Evolutionary conservation across 2,888 invertebrate genomes (phyloP).

Genomic region (Candidula unifasciata): DNA sequence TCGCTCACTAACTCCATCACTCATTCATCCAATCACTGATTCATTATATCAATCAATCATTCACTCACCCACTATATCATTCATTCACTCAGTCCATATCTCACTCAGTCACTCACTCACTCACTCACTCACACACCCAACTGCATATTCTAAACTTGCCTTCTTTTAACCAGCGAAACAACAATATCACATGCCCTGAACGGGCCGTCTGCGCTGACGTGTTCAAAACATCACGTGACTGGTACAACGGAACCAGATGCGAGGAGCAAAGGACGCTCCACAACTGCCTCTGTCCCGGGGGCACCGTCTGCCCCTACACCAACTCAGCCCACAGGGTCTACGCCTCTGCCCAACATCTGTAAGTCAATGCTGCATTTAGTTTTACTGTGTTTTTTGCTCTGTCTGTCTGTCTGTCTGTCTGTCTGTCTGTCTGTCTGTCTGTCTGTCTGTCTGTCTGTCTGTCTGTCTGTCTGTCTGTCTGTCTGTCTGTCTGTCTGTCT

Average conservation of each 20-base stretch:
- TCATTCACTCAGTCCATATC: too few species aligned
- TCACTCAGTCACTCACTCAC: too few species aligned
- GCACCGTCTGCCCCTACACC: neutral
- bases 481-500: too few species aligned
- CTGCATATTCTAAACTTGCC: neutral
- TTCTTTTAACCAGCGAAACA: slow-evolving; percentile 17
- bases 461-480: too few species aligned
- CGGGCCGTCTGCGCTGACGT: slow-evolving; percentile 47
- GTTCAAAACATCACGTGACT: slow-evolving; percentile 45
- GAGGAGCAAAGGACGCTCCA: slow-evolving; percentile 35
- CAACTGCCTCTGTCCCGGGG: slow-evolving; percentile 42
- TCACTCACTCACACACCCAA: neutral
- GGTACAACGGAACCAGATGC: slow-evolving; percentile 51
- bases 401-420: too few species aligned
- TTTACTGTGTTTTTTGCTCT: too few species aligned
- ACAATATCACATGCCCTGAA: slow-evolving; percentile 35
- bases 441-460: too few species aligned
- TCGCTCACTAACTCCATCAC: too few species aligned
- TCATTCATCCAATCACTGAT: too few species aligned
- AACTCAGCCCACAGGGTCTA: slow-evolving; percentile 8
- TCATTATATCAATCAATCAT: too few species aligned
- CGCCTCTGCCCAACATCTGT: slow-evolving; percentile 32
- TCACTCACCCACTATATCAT: too few species aligned
- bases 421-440: too few species aligned
- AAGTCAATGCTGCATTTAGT: neutral